Evolutionary conservation across 2,113 vertebrate genomes (phyloP).

Genomic region (Dasyornis broadbenti): DNA sequence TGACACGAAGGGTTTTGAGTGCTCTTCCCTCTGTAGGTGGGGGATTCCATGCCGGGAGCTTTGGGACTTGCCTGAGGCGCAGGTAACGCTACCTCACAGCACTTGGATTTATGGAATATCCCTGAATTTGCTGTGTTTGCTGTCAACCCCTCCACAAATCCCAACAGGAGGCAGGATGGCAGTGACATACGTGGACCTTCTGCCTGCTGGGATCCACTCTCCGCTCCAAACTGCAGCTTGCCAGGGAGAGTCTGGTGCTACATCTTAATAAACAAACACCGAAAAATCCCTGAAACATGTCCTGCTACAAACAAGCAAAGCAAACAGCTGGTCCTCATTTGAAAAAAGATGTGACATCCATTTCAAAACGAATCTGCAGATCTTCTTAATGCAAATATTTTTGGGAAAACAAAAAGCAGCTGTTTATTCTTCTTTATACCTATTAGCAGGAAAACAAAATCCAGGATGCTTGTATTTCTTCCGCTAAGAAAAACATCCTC

Average conservation of each 20-base stretch:
- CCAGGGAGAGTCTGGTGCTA: background rate
- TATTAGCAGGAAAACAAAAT: slow-evolving; percentile 43
- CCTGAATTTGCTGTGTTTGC: background rate
- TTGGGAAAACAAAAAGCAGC: slow-evolving; percentile 55
- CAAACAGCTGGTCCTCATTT: slow-evolving; percentile 69
- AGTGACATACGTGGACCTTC: background rate
- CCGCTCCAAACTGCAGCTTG: background rate
- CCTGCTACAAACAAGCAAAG: slow-evolving; percentile 46
- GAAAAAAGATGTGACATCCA: slow-evolving; percentile 26
- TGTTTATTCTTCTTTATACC: slow-evolving; percentile 66
- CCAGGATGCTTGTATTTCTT: slow-evolving; percentile 8
- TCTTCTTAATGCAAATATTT: slow-evolving; percentile 62
- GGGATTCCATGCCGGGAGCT: background rate
- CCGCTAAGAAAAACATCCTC: slow-evolving; percentile 41
- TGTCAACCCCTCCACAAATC: rapidly evolving
- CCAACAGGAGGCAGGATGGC: rapidly evolving
- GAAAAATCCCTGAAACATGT: background rate
- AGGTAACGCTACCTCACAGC: background rate
- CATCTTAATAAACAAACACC: background rate
- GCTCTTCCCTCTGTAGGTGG: background rate
- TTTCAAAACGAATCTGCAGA: slow-evolving; percentile 29
- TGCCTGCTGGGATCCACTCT: background rate
- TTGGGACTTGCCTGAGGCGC: background rate
- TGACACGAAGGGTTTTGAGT: background rate
- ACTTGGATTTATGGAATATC: background rate